Evolutionary conservation across 2,888 invertebrate species (phyloP).

Genomic region (Cheilosia variabilis): DNA sequence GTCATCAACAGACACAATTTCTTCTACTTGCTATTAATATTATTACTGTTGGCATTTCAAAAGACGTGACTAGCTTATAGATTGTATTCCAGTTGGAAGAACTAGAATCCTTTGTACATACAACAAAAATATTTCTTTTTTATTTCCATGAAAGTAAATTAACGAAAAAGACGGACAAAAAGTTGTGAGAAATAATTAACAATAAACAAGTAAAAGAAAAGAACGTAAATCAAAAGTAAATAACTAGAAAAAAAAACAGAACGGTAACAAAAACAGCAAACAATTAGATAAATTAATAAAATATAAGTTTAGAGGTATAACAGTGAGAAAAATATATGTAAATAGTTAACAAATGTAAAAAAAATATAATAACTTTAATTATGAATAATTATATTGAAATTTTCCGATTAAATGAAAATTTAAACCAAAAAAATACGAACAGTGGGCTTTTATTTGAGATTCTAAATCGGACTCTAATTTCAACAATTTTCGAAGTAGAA

Average conservation of each 20-base stretch:
- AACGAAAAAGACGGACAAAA: conserved; percentile 56
- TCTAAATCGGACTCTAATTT: neutral
- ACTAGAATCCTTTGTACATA: conserved; percentile 67
- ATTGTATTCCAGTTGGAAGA: conserved; percentile 68
- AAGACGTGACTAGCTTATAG: conserved; percentile 80
- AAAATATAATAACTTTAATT: conserved; percentile 42
- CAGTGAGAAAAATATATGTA: conserved; percentile 47
- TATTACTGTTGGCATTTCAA: conserved; percentile 77
- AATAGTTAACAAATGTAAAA: conserved; percentile 70
- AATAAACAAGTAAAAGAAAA: conserved; percentile 36
- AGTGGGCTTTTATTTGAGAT: neutral
- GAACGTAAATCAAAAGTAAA: conserved; percentile 63
- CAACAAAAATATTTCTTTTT: conserved; percentile 9
- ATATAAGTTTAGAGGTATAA: conserved; percentile 21
- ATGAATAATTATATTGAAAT: conserved; percentile 53
- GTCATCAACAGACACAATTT: conserved; percentile 69
- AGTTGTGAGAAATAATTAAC: conserved; percentile 63
- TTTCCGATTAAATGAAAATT: conserved; percentile 70
- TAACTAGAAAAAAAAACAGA: conserved; percentile 41
- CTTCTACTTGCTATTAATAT: conserved; percentile 77
- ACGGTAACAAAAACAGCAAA: neutral
- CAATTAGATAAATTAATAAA: conserved; percentile 31
- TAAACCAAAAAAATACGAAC: conserved; percentile 9
- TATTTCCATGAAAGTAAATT: conserved; percentile 52
- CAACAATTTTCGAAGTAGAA: too few relatives aligned